Evolutionary conservation across 2,888 invertebrate genomes (phyloP).

Genomic region (Machimus atricapillus): DNA sequence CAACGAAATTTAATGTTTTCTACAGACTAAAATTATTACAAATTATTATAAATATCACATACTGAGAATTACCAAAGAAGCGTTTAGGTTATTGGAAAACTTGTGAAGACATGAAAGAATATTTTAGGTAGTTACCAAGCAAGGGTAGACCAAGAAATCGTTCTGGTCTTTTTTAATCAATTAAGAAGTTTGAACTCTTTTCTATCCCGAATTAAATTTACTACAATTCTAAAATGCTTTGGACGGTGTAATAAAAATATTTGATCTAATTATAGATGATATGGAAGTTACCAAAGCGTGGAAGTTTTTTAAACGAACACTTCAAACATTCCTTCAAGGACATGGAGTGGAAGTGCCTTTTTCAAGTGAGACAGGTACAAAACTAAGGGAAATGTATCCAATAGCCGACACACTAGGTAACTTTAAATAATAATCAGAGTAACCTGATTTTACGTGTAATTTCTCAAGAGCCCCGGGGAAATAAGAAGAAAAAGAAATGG

Average conservation of each 20-base stretch:
- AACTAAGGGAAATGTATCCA: neutral
- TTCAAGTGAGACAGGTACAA: conserved; percentile 53
- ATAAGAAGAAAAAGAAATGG: conserved; percentile 56
- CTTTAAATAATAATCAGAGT: neutral
- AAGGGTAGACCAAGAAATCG: too few species aligned
- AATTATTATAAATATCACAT: too few species aligned
- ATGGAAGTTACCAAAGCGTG: conserved; percentile 54
- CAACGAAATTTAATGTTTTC: too few species aligned
- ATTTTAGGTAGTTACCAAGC: too few species aligned
- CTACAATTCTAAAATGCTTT: too few species aligned
- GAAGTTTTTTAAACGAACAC: conserved; percentile 57
- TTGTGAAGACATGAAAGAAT: too few species aligned
- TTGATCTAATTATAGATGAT: conserved; percentile 52
- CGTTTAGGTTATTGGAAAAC: too few species aligned
- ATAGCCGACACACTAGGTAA: neutral
- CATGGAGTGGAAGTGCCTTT: conserved; percentile 57
- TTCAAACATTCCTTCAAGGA: conserved; percentile 56
- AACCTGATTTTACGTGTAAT: neutral
- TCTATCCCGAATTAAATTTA: too few species aligned
- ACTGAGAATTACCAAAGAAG: too few species aligned
- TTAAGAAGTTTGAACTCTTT: too few species aligned
- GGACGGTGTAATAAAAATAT: neutral
- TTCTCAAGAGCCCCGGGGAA: conserved; percentile 52
- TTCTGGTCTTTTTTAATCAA: too few species aligned
- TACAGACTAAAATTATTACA: too few species aligned